These are phyloP conservation scores for Clanis bilineata DNA, from an alignment of 2,888 invertebrate genomes.

Conservation along the genomic window DNA sequence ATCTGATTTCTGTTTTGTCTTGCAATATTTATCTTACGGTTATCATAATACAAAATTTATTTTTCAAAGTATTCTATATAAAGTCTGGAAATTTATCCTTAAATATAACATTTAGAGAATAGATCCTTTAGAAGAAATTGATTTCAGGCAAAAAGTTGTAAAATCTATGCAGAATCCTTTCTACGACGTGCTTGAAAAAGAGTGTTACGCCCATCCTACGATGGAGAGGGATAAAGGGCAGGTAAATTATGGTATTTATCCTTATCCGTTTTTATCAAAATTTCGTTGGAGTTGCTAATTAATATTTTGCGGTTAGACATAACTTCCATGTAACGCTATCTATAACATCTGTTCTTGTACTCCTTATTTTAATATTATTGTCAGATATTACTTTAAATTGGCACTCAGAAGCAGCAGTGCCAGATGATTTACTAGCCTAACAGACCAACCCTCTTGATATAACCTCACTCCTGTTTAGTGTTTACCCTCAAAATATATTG, in stretches of 20 bases:
- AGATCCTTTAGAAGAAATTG: no score
- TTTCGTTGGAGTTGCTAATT: slow-evolving; percentile 24
- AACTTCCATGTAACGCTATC: slow-evolving; percentile 28
- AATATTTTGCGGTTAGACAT: slow-evolving; percentile 18
- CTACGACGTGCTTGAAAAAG: no score
- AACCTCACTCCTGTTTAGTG: neutral
- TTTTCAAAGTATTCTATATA: no score
- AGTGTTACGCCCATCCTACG: no score
- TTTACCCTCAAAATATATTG: neutral
- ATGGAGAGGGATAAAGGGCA: no score
- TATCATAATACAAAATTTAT: no score
- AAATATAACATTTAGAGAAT: no score
- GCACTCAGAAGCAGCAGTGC: slow-evolving; percentile 61
- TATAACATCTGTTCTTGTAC: slow-evolving; percentile 39
- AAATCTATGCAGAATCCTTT: no score
- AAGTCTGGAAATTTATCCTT: no score
- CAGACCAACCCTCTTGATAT: neutral
- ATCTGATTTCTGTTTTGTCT: neutral
- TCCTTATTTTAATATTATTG: slow-evolving; percentile 57
- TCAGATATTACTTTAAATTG: slow-evolving; percentile 63
- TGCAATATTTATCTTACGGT: no score
- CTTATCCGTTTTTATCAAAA: slow-evolving; percentile 16
- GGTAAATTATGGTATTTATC: neutral
- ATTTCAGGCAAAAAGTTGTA: no score
- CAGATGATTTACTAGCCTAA: slow-evolving; percentile 51